Percentiles rank a stretch among this genome's conserved stretches.
Conservation (phyloP, 2,797 vertebrate genomes). For the Margarornis squamiger region DNA sequence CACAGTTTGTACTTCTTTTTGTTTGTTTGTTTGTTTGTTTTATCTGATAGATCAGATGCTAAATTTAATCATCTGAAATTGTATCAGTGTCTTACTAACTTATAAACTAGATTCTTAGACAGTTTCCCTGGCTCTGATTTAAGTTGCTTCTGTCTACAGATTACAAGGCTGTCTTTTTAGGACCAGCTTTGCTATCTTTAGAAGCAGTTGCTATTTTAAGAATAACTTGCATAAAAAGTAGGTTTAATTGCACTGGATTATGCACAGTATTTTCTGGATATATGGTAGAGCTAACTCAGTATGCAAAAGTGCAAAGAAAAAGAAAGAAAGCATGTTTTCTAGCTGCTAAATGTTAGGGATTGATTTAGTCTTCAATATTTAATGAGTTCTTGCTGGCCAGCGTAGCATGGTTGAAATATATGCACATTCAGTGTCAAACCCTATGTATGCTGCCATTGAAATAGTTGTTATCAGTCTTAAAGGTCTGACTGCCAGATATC, state of each 20-base stretch:
- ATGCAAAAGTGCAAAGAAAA: background rate
- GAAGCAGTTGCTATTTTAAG: background rate
- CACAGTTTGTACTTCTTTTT: background rate
- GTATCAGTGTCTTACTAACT: background rate
- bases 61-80: background rate
- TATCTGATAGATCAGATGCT: background rate
- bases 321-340: background rate
- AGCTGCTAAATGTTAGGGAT: background rate
- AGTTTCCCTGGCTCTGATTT: background rate
- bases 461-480: background rate
- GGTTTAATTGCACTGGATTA: constrained; percentile 19
- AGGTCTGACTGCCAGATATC: background rate
- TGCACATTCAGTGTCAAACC: background rate
- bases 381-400: background rate
- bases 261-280: background rate
- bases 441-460: background rate
- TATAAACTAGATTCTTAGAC: background rate
- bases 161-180: background rate
- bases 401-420: background rate
- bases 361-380: background rate
- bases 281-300: background rate
- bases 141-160: background rate
- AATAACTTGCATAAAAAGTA: constrained; percentile 1
- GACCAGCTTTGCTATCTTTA: constrained; percentile 13
- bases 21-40: background rate